Conservation (phyloP, 2,888 invertebrate genomes). For the Pyralis farinalis region DNA sequence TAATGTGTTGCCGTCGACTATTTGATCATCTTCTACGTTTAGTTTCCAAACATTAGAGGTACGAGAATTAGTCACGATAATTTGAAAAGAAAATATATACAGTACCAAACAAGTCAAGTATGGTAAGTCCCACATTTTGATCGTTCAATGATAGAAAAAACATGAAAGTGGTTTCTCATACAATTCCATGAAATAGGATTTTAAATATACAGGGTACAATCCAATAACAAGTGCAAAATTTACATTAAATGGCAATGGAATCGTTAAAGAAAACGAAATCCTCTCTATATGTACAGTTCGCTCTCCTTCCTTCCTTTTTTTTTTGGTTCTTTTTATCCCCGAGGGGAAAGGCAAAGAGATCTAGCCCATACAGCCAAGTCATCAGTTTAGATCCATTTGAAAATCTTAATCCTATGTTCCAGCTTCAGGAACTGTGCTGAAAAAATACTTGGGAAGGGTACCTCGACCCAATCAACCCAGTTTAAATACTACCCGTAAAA, state of each 20-base stretch:
- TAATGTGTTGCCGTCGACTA: conserved; percentile 83
- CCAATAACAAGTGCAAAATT: conserved; percentile 43
- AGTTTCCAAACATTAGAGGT: conserved; percentile 92
- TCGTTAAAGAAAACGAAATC: no score
- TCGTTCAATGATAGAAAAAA: conserved; percentile 43
- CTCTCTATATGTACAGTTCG: no score
- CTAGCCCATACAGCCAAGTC: no score
- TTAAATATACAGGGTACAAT: conserved; percentile 46
- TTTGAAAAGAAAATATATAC: conserved; percentile 86
- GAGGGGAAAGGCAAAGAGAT: no score
- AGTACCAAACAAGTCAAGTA: conserved; percentile 83
- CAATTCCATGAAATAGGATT: conserved; percentile 35
- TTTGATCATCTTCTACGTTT: conserved; percentile 87
- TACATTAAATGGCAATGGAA: conserved; percentile 43
- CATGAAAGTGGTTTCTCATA: conserved; percentile 45
- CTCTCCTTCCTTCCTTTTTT: no score
- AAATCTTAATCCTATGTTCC: no score
- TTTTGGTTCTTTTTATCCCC: no score
- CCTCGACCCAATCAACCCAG: no score
- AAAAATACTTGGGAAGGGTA: no score
- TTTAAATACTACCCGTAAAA: no score
- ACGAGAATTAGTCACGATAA: conserved; percentile 88
- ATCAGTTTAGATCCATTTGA: no score
- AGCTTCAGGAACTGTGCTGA: no score
- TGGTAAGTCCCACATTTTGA: conserved; percentile 79